Evolutionary conservation across 2,113 vertebrate species (phyloP), one percentile per base, ranked within the genome.

Genomic region (Chroicocephalus ridibundus): DNA sequence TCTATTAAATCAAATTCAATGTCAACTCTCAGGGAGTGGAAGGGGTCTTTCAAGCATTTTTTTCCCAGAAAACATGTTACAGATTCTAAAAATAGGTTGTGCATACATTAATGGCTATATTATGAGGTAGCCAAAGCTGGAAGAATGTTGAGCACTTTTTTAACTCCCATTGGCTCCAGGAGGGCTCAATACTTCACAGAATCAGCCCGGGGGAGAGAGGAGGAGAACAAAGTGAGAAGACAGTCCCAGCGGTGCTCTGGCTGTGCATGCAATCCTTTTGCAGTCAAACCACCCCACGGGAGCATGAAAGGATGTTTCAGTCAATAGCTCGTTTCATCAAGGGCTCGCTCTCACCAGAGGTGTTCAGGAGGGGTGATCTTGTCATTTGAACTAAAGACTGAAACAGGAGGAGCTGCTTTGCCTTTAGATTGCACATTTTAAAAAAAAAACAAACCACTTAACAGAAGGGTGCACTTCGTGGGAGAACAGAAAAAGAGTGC

Each of bases 1-100:
- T 96, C 94, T 94, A 85, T 90, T 97, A 97, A 97, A 96, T 94
- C 77, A 86, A 91, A 77, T 69, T 90, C 89, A 91, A 19, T 90
- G 81, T 93, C 86, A 82, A 38, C 51, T 91, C 82, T 66, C 54
- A 86, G 84, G 49, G 70, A 94, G 70, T 75, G 40, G 52, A 89
- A 87, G 70, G 68, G 64, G 66, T 92, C 82, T 97, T 97, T 96
- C 64, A 85, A 81, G 40, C 18, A 65, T 21, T 91, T 78, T 92
- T 88, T 64, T 55, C 61, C 40, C 70, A 90, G 68, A 81, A 92
- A 95, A 75, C 71, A 80, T 54, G 69, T 78, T 92, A 92, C 29
- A 88, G 60, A 42, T 70, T 94, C 87, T 93, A 90, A 96, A 95
- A 96, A 95, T 91, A 91, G 81, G 11, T 27, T 90, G 64, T 95